Conservation (phyloP, 2,888 invertebrate species). For the Axea sp. region DNA sequence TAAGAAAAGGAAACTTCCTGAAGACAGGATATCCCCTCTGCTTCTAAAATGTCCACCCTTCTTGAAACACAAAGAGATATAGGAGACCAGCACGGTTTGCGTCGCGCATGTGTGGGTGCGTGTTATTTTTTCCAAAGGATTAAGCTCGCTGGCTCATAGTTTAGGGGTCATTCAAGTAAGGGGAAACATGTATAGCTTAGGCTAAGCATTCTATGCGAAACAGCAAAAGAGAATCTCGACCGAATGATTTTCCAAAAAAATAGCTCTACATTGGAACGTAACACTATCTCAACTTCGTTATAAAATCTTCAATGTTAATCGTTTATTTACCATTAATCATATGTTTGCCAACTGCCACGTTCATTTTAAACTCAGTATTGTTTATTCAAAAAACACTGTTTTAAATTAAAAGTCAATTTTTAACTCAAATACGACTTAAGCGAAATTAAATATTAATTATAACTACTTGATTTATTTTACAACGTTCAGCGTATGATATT, state of each 20-base stretch:
- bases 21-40: conserved; percentile 59
- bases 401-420: no score
- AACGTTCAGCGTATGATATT: no score
- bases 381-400: no score
- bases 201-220: conserved; percentile 72
- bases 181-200: conserved; percentile 73
- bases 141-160: conserved; percentile 74
- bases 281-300: no score
- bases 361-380: no score
- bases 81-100: conserved; percentile 65
- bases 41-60: conserved; percentile 74
- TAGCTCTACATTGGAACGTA: no score
- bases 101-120: conserved; percentile 66
- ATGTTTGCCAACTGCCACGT: no score
- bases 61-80: conserved; percentile 69
- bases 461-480: no score
- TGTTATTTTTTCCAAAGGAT: conserved; percentile 79
- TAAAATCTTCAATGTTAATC: no score
- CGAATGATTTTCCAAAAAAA: conserved; percentile 56
- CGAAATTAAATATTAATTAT: no score
- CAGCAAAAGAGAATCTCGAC: conserved; percentile 67
- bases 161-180: conserved; percentile 68
- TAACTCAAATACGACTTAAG: no score
- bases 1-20: conserved; percentile 52
- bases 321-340: no score